phyloP scores from a whole-genome alignment of 2,113 vertebrate species.

The Phalacrocorax brasilianus region DNA sequence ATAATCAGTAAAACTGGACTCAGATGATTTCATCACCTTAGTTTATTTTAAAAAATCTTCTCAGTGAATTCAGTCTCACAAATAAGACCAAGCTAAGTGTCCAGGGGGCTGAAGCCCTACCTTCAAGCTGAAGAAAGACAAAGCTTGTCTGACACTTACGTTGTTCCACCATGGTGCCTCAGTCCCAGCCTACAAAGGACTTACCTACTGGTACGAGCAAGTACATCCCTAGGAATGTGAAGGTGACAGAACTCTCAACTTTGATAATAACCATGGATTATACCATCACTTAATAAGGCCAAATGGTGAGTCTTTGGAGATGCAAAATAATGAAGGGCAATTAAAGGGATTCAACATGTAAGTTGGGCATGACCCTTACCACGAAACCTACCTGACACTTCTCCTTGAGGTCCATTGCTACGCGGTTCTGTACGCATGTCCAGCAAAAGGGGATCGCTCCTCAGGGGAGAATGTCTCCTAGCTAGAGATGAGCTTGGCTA shows the following conservation, averaged over 20 bases:
- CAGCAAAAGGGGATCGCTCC: constrained; percentile 57
- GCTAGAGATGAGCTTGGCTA: constrained; percentile 17
- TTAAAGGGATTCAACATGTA: not conserved
- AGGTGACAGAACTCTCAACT: not conserved
- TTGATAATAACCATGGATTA: not conserved
- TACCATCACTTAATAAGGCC: not conserved
- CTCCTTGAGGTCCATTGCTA: constrained; percentile 86
- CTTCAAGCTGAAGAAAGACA: not conserved
- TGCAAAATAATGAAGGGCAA: not conserved
- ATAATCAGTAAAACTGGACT: not conserved
- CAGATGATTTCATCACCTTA: not conserved
- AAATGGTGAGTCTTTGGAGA: not conserved
- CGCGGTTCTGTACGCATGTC: constrained; percentile 80
- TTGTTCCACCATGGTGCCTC: not conserved
- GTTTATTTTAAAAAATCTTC: not conserved
- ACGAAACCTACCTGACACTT: constrained; percentile 82
- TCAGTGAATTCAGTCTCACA: not conserved
- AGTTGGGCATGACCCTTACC: not conserved
- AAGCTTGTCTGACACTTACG: not conserved
- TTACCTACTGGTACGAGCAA: not conserved
- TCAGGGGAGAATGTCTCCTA: constrained; percentile 45
- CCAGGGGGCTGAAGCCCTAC: not conserved
- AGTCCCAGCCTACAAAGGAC: not conserved
- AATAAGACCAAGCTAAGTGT: not conserved
- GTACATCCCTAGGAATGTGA: not conserved